phyloP scores from a whole-genome alignment of 35 echinoderm and acorn worm species.

The Stichopus chloronotus region DNA sequence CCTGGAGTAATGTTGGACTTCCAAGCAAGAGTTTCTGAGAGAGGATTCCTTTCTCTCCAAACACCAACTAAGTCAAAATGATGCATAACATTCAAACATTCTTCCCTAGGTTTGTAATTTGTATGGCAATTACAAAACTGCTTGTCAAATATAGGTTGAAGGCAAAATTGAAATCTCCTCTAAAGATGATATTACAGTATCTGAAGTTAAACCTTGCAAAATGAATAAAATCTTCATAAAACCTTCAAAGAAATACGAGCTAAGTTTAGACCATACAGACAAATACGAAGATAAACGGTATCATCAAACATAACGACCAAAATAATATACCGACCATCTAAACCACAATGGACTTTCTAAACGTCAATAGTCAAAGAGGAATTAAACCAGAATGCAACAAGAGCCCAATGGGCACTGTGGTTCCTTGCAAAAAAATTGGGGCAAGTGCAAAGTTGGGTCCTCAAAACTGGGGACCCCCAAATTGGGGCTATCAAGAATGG shows the following conservation, averaged over 20 bases:
- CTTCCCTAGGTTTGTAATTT: slow-evolving; percentile 11
- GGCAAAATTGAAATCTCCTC: slow-evolving; percentile 35
- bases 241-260: background rate
- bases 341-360: background rate
- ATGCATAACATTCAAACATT: background rate
- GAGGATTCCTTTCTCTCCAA: slow-evolving; percentile 26
- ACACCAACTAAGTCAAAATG: slow-evolving; percentile 20
- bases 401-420: no score
- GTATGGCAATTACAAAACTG: background rate
- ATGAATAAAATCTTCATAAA: background rate
- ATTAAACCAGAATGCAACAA: no score
- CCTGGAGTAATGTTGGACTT: background rate
- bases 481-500: no score
- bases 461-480: no score
- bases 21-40: background rate
- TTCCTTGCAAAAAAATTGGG: no score
- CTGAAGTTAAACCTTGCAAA: background rate
- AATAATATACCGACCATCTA: background rate
- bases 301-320: background rate
- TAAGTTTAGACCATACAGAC: background rate
- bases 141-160: background rate
- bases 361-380: background rate
- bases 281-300: background rate
- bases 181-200: background rate
- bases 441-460: no score